Percentiles rank a stretch among this genome's conserved stretches.
Evolutionary conservation across 2,888 invertebrate species (phyloP).

Genomic region (Girardia tigrina): DNA sequence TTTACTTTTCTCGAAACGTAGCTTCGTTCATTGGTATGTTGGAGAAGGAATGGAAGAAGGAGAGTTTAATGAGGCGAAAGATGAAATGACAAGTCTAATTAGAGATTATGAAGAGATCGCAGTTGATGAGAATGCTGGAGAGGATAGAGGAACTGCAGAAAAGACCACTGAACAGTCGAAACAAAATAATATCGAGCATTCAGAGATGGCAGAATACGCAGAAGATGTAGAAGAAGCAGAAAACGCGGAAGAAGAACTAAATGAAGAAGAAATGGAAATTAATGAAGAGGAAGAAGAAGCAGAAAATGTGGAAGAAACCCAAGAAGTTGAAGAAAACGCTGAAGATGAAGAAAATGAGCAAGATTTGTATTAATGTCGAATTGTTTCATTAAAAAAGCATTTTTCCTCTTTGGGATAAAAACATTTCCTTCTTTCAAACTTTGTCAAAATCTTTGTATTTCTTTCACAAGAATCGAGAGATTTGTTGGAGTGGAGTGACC

Average conservation of each 20-base stretch:
- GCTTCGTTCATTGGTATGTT: constrained; percentile 40
- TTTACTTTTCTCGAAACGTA: constrained; percentile 39
- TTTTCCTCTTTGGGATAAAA: background rate
- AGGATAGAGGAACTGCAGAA: background rate
- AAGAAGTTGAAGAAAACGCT: background rate
- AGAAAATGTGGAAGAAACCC: background rate
- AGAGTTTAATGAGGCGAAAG: constrained; percentile 53
- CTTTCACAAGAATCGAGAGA: background rate
- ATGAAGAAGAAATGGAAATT: background rate
- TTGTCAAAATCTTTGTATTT: background rate
- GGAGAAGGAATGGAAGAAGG: constrained; percentile 40
- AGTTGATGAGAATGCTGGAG: background rate
- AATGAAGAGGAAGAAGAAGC: background rate
- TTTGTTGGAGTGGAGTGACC: no score
- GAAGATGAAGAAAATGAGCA: background rate
- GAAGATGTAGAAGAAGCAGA: constrained; percentile 1
- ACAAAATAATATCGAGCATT: background rate
- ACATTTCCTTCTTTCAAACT: background rate
- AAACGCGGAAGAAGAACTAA: background rate
- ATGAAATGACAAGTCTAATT: constrained; percentile 58
- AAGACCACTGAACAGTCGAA: background rate
- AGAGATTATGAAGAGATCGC: constrained; percentile 52
- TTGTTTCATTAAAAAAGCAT: background rate
- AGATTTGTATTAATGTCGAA: background rate
- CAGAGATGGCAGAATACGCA: no score